Conservation (phyloP, 1,140 invertebrate species). For the Eurosta solidaginis region DNA sequence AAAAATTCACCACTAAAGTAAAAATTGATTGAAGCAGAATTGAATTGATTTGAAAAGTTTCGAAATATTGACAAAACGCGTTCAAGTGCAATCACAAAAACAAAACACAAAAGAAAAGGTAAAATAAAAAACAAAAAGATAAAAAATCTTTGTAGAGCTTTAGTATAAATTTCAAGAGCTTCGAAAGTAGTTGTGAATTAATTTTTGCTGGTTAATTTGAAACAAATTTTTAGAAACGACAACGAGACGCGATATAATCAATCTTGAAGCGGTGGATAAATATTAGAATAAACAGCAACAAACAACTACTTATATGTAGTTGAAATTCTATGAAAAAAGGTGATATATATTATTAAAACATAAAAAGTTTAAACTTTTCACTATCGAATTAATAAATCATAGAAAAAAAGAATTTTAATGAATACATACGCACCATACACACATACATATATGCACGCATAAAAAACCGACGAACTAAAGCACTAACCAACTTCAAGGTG, state of each 20-base stretch:
- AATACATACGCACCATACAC: no score
- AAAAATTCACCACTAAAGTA: background rate
- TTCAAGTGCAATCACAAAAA: slow-evolving; percentile 52
- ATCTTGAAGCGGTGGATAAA: no score
- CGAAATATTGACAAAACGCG: slow-evolving; percentile 40
- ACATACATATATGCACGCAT: no score
- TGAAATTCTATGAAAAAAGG: no score
- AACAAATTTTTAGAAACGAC: background rate
- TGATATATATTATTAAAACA: no score
- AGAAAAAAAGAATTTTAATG: no score
- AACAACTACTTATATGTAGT: no score
- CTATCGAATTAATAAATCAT: no score
- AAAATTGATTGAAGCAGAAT: background rate
- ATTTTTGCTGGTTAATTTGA: slow-evolving; percentile 16
- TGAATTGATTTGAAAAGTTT: background rate
- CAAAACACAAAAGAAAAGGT: slow-evolving; percentile 37
- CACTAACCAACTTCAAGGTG: no score
- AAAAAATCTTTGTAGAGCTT: slow-evolving; percentile 22
- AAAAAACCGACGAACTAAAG: no score
- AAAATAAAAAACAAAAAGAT: background rate
- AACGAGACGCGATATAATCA: background rate
- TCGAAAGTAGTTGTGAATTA: slow-evolving; percentile 52
- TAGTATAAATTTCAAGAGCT: slow-evolving; percentile 42
- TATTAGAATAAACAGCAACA: no score
- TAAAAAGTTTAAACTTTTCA: no score